Evolutionary conservation across 1,140 invertebrate species (phyloP), one percentile per base, ranked within the genome.

Genomic region (Drosophila obscura): DNA sequence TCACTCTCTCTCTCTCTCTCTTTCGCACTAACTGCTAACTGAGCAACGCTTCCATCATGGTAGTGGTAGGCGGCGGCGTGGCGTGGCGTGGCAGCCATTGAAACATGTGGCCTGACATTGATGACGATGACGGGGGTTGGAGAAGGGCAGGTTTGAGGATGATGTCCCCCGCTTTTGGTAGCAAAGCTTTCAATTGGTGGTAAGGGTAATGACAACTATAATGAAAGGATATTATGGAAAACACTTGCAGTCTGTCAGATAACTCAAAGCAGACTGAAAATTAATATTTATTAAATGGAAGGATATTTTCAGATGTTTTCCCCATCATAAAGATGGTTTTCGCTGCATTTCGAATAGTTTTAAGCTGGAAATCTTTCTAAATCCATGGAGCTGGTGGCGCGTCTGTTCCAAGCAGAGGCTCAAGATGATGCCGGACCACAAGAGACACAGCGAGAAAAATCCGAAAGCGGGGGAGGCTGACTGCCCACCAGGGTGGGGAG

Each of bases 31-130:
- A 57, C 67, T 62, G 73, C 72, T 19, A 19, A 1, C 19, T 19
- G 19, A 19, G 19, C 60, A 56, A 39, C 56, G 35, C 7, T 72
- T 63, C 75, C 65, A 71, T 71, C 66, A 75, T 79, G 83, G 59
- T 60, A 77, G 72, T 53, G 53, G 45, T 52, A n/a, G 39, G 39
- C 53, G 41, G 53, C 39, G 59, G 55, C 75, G 26, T 49, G 19
- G n/a, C n/a, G n/a, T n/a, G n/a, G n/a, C 13, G 24, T 62, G 60
- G 68, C 78, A 66, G 79, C 81, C 81, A 84, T 84, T 85, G 81
- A 87, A 84, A 87, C 82, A 87, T 87, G 82, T 82, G 83, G 72
- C 72, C 49, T 79, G 75, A 83, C 83, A 83, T 82, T 88, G 83
- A 79, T 60, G 77, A 60, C 57, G 60, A 44, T 44, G 49, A 19